phyloP scores from a whole-genome alignment of 1,140 invertebrate genomes.

The Drosophila repletoides region DNA sequence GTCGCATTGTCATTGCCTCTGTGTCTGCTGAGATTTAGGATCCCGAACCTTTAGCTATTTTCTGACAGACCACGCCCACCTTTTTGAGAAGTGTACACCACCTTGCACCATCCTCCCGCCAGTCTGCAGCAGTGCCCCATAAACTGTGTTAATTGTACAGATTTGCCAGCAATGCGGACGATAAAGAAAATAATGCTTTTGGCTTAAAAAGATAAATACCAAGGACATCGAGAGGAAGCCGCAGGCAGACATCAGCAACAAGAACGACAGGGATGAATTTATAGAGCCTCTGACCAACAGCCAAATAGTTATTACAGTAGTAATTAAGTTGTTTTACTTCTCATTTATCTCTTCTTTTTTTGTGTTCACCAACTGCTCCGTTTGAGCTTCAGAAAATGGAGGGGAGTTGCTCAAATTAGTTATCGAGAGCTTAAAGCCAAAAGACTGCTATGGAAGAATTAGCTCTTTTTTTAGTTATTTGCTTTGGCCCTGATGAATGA shows the following conservation, averaged over 20 bases:
- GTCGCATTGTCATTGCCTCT: constrained; percentile 48
- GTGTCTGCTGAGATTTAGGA: constrained; percentile 28
- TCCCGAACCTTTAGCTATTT: constrained; percentile 21
- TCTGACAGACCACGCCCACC: constrained; percentile 1
- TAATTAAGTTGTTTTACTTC: constrained; percentile 40
- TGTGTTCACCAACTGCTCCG: not conserved
- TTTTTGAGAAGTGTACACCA: not conserved
- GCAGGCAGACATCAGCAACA: constrained; percentile 12
- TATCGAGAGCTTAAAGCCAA: constrained; percentile 28
- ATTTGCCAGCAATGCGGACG: constrained; percentile 53
- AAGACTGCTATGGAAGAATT: constrained; percentile 7
- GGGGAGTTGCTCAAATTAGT: not conserved
- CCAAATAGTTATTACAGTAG: constrained; percentile 43
- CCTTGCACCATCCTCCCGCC: too few species aligned
- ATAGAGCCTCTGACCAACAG: constrained; percentile 7
- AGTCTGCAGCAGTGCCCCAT: constrained; percentile 36
- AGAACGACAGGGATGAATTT: constrained; percentile 18
- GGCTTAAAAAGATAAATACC: constrained; percentile 77
- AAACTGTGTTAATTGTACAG: constrained; percentile 76
- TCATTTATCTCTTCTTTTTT: not conserved
- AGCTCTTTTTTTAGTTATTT: not conserved
- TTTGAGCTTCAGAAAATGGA: not conserved
- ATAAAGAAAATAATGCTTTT: constrained; percentile 61
- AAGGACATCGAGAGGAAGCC: constrained; percentile 39
- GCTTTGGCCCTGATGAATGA: constrained; percentile 9